Base-by-base conservation (phyloP, 2,888 invertebrate genomes). In the Branchellion lobata region DNA sequence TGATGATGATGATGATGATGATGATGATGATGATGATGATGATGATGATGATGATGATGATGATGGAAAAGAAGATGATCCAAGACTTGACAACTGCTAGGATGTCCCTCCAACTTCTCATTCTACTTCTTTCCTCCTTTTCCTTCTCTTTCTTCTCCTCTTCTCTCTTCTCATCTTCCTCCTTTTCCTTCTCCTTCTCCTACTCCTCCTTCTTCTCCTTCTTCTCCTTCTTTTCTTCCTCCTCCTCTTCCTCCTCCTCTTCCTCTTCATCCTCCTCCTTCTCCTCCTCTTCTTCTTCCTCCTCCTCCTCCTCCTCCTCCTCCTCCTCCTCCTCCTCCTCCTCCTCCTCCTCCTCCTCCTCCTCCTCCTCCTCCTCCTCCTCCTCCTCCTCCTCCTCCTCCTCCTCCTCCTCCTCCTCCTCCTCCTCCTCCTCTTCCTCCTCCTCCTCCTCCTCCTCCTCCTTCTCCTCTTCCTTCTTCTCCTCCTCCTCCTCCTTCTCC, bases 371-470 rank as follows among this genome's bases (percentile, higher is more conserved):
- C 33, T 68, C 69, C 69, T 68, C 69, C 69, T 68, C 69, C 69
- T 68, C 69, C 69, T 68, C 69, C 69, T 68, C 69, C 69, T 68
- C 69, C 69, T 68, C 69, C 69, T 68, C 69, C 69, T 68, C 69
- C 69, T 68, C 69, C 69, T n/a, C n/a, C 69, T 68, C 69, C 69
- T 68, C 69, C 69, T 68, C 69, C 69, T 68, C 69, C 69, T 68
- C 69, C 69, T 68, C 69, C 69, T 68, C 69, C 69, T 68, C 69
- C 69, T 68, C 69, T 24, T 68, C 69, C 69, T 68, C 69, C 69
- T n/a, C n/a, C 69, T 68, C 69, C 69, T 68, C 69, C 69, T 68
- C 69, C 69, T 68, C 69, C 69, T 68, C 69, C 69, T 68, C 69
- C 69, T 68, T 24, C 69, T 68, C 69, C 69, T 68, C 69, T 24